Conservation (phyloP, 92 coral and sea anemone genomes). For the Phenganax marumi region DNA sequence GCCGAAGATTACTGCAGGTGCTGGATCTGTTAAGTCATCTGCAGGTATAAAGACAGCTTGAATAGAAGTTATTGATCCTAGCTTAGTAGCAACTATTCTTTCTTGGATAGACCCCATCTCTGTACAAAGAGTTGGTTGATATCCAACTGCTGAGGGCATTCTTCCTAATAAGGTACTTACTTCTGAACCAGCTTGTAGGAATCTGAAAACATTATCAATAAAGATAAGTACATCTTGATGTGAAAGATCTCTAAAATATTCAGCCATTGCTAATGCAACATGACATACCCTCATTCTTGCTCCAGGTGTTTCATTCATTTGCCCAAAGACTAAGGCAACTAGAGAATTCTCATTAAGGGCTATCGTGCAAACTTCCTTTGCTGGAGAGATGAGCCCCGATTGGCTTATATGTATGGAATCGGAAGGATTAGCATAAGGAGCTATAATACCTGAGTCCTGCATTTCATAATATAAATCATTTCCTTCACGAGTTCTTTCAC, state of each 20-base stretch:
- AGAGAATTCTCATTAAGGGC: background rate
- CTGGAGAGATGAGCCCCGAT: no score
- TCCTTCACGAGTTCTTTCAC: slow-evolving; percentile 58
- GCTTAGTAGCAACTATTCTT: slow-evolving; percentile 38
- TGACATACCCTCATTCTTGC: slow-evolving; percentile 46
- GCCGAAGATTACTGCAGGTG: slow-evolving; percentile 33
- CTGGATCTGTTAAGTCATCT: slow-evolving; percentile 54
- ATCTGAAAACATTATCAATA: slow-evolving; percentile 51
- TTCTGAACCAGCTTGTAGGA: slow-evolving; percentile 57
- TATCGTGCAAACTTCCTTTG: no score
- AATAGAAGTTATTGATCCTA: slow-evolving; percentile 51
- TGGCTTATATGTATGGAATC: no score
- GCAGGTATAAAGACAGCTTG: slow-evolving; percentile 52
- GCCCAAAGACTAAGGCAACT: slow-evolving; percentile 43
- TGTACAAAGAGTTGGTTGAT: slow-evolving; percentile 49
- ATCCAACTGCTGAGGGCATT: slow-evolving; percentile 55
- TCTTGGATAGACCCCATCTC: slow-evolving; percentile 48
- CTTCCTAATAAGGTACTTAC: slow-evolving; percentile 40
- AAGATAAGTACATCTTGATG: slow-evolving; percentile 49
- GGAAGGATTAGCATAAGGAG: no score
- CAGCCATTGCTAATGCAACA: slow-evolving; percentile 38
- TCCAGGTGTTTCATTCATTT: slow-evolving; percentile 54
- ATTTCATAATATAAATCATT: slow-evolving; percentile 50
- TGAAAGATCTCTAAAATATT: slow-evolving; percentile 44
- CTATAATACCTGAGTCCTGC: slow-evolving; percentile 37